phyloP scores from a whole-genome alignment of 92 coral and sea anemone species.

The Porites cylindrica region DNA sequence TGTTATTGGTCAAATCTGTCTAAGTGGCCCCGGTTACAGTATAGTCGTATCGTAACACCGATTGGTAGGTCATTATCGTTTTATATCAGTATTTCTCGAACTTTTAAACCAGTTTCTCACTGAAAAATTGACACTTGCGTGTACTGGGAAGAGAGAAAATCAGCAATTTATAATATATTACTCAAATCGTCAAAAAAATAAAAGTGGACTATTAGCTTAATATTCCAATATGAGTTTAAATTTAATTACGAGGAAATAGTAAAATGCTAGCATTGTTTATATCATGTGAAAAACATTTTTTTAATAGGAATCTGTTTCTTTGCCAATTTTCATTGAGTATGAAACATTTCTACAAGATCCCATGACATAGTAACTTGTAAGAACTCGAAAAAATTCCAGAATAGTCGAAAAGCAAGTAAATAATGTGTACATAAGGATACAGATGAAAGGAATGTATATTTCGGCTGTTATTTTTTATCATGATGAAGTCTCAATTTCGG shows the following conservation, averaged over 20 bases:
- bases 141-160: conserved; percentile 2
- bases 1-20: no score
- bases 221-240: conserved; percentile 1
- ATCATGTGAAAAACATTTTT: conserved; percentile 1
- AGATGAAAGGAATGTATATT: conserved; percentile 7
- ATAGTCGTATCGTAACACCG: neutral
- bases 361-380: no score
- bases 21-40: no score
- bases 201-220: conserved; percentile 7
- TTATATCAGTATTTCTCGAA: conserved; percentile 4
- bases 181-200: neutral
- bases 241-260: conserved; percentile 6
- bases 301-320: conserved; percentile 12
- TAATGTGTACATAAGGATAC: neutral
- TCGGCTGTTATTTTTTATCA: conserved; percentile 5
- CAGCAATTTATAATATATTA: no score
- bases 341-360: no score
- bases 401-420: conserved; percentile 1
- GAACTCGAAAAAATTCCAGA: conserved; percentile 1
- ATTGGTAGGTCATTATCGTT: conserved; percentile 5
- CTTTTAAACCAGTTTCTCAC: neutral
- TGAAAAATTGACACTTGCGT: neutral
- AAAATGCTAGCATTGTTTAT: conserved; percentile 12
- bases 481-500: no score
- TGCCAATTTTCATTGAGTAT: neutral